A percentile compares a stretch with the other conserved stretches of the same genome.
Evolutionary conservation across 1,140 invertebrate genomes (phyloP).

Genomic region (Drosophila rhopaloa): DNA sequence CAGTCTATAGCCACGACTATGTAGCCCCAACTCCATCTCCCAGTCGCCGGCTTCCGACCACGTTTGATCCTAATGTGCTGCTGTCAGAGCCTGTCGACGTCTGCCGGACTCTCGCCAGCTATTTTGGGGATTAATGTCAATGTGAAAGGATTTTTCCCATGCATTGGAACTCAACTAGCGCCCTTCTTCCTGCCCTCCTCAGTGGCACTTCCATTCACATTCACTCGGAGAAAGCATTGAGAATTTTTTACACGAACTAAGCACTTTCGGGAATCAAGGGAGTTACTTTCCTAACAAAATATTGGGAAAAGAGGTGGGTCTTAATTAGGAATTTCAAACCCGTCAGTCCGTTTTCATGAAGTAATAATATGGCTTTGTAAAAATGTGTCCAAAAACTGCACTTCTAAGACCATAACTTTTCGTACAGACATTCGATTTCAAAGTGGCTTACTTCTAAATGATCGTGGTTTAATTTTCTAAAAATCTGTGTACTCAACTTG

Average conservation of each 20-base stretch:
- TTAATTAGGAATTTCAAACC: too few species aligned
- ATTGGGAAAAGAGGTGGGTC: too few species aligned
- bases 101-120: slow-evolving; percentile 58
- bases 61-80: slow-evolving; percentile 74
- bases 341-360: too few species aligned
- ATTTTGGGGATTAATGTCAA: slow-evolving; percentile 82
- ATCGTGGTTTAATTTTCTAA: too few species aligned
- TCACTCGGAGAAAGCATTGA: background rate
- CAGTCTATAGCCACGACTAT: slow-evolving; percentile 1
- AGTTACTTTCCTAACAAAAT: too few species aligned
- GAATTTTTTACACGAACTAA: background rate
- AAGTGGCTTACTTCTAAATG: too few species aligned
- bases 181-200: background rate
- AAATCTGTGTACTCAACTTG: too few species aligned
- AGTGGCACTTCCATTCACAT: background rate
- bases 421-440: too few species aligned
- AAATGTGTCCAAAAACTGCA: too few species aligned
- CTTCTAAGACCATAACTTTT: too few species aligned
- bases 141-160: slow-evolving; percentile 69
- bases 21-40: slow-evolving; percentile 7
- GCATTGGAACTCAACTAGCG: slow-evolving; percentile 27
- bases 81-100: slow-evolving; percentile 75
- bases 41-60: slow-evolving; percentile 35
- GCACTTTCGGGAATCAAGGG: background rate
- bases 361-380: too few species aligned